phyloP scores from a whole-genome alignment of 2,888 invertebrate species.

The Nomada ferruginata region DNA sequence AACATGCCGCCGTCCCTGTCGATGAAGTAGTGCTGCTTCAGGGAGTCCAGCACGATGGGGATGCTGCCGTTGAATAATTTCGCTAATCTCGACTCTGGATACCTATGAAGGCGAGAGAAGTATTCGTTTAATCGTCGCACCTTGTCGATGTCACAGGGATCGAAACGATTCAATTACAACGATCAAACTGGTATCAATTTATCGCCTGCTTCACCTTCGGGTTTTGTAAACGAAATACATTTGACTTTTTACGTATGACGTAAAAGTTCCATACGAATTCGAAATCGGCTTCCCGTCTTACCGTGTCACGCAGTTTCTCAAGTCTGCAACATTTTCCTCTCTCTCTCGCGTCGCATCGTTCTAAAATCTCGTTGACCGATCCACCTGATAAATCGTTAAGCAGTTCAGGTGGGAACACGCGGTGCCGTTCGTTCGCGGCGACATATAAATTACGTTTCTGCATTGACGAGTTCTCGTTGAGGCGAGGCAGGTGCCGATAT shows the following conservation, averaged over 20 bases:
- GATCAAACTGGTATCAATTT: no score
- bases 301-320: neutral
- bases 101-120: constrained; percentile 86
- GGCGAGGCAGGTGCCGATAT: constrained; percentile 62
- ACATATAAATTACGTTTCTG: constrained; percentile 54
- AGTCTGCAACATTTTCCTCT: neutral
- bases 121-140: neutral
- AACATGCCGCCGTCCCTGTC: constrained; percentile 99
- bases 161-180: no score
- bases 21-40: constrained; percentile 99
- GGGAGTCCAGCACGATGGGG: constrained; percentile 96
- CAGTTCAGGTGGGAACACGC: neutral
- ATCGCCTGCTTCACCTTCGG: no score
- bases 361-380: constrained; percentile 47
- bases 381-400: constrained; percentile 34
- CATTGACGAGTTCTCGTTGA: constrained; percentile 48
- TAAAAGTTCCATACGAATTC: neutral
- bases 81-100: constrained; percentile 95
- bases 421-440: constrained; percentile 7
- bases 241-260: no score
- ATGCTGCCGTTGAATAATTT: constrained; percentile 97
- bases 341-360: constrained; percentile 1
- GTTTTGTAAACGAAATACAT: no score
- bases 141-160: no score
- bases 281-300: neutral